Conservation (phyloP, 1,140 invertebrate species). For the Microplitis demolitor region DNA sequence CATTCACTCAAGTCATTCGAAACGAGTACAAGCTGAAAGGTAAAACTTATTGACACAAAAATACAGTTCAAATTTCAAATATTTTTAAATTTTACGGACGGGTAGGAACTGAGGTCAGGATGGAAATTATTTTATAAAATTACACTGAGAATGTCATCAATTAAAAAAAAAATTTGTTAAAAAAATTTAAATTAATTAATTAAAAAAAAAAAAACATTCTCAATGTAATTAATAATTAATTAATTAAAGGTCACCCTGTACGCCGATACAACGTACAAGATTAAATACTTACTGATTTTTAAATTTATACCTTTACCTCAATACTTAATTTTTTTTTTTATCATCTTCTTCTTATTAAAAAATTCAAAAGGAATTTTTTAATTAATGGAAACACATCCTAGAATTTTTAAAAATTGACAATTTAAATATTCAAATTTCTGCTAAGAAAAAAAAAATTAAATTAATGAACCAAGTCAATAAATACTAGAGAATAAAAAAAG, state of each 20-base stretch:
- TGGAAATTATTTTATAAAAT: too few relatives aligned
- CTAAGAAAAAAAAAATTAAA: neutral
- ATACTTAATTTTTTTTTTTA: neutral
- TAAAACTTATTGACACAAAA: neutral
- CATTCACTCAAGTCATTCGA: conserved; percentile 12
- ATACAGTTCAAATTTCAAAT: too few relatives aligned
- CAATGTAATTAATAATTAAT: conserved; percentile 16
- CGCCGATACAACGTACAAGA: conserved; percentile 60
- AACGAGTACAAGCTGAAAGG: neutral
- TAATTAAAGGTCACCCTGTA: conserved; percentile 38
- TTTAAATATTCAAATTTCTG: neutral
- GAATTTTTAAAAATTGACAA: neutral
- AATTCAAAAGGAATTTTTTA: neutral
- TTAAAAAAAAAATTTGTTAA: neutral
- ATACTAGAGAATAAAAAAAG: neutral
- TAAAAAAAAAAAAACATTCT: conserved; percentile 2
- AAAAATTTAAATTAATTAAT: neutral
- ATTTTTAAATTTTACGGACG: neutral
- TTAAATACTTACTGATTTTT: conserved; percentile 52
- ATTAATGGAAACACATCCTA: neutral
- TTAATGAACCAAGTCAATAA: conserved; percentile 10
- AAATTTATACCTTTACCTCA: conserved; percentile 8
- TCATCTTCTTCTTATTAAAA: neutral
- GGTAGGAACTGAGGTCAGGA: too few relatives aligned
- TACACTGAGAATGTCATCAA: too few relatives aligned